These are phyloP conservation scores for Chloromyia formosa DNA, from an alignment of 2,888 invertebrate species.

Conservation along the genomic window DNA sequence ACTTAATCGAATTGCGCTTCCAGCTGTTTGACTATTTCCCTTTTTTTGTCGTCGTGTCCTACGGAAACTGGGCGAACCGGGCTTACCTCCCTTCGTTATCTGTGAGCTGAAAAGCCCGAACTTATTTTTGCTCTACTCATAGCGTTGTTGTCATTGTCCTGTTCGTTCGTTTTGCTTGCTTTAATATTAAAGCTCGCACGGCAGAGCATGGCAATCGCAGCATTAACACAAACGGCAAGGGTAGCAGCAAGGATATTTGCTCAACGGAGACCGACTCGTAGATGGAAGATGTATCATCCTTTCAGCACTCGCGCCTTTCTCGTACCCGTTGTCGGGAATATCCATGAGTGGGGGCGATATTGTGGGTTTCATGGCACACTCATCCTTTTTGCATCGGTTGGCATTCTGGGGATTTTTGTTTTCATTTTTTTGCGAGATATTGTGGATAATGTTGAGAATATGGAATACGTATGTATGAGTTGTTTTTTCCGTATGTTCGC, in stretches of 20 bases:
- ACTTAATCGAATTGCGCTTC: slow-evolving; percentile 41
- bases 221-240: not conserved
- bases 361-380: slow-evolving; percentile 34
- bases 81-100: not conserved
- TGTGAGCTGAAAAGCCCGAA: not conserved
- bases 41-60: too few relatives aligned
- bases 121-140: slow-evolving; percentile 16
- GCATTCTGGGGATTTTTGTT: slow-evolving; percentile 1
- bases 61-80: not conserved
- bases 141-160: slow-evolving; percentile 25
- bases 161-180: slow-evolving; percentile 19
- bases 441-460: slow-evolving; percentile 33
- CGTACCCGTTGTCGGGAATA: too few relatives aligned
- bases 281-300: slow-evolving; percentile 13
- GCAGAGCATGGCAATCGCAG: not conserved
- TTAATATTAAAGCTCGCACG: slow-evolving; percentile 40
- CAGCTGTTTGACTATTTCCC: slow-evolving; percentile 35
- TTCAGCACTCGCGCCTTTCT: slow-evolving; percentile 19
- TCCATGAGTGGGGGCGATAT: not conserved
- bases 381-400: slow-evolving; percentile 28
- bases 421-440: slow-evolving; percentile 28
- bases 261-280: not conserved
- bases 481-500: not conserved
- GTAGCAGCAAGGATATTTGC: not conserved
- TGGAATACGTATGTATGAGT: not conserved